A percentile compares a stretch with the other conserved stretches of the same genome.
phyloP scores from a whole-genome alignment of 2,113 vertebrate genomes.

The Trogon surrucura region DNA sequence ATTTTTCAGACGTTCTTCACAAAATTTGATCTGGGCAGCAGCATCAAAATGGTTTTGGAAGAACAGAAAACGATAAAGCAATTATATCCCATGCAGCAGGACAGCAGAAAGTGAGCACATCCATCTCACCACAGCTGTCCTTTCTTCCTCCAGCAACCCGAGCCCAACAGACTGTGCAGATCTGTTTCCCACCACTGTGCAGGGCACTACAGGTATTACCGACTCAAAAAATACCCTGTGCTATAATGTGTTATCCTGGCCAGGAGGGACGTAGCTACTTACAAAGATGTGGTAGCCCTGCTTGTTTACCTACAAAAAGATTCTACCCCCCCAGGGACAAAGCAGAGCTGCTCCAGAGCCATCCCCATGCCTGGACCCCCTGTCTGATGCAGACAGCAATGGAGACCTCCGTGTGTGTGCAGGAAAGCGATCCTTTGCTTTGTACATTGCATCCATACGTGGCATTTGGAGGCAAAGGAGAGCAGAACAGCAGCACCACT shows the following conservation, averaged over 20 bases:
- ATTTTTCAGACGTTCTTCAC: constrained; percentile 35
- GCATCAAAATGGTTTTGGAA: background rate
- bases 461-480: background rate
- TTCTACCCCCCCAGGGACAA: background rate
- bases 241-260: background rate
- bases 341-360: background rate
- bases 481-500: background rate
- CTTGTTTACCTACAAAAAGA: background rate
- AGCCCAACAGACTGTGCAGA: constrained; percentile 35
- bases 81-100: constrained; percentile 37
- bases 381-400: background rate
- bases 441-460: too few relatives aligned
- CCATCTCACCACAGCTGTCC: constrained; percentile 33
- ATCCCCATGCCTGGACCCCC: background rate
- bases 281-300: background rate
- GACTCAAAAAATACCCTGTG: background rate
- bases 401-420: background rate
- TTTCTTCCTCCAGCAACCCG: constrained; percentile 53
- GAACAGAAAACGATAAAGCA: constrained; percentile 33
- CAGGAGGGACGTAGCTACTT: constrained; percentile 23
- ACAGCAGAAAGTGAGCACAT: constrained; percentile 33
- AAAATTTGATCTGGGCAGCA: constrained; percentile 60
- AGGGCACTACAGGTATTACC: background rate
- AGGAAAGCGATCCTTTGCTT: background rate
- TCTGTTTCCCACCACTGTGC: background rate